Evolutionary conservation across 2,888 invertebrate species (phyloP), one percentile per base, ranked within the genome.

Genomic region (Drosophila yooni): DNA sequence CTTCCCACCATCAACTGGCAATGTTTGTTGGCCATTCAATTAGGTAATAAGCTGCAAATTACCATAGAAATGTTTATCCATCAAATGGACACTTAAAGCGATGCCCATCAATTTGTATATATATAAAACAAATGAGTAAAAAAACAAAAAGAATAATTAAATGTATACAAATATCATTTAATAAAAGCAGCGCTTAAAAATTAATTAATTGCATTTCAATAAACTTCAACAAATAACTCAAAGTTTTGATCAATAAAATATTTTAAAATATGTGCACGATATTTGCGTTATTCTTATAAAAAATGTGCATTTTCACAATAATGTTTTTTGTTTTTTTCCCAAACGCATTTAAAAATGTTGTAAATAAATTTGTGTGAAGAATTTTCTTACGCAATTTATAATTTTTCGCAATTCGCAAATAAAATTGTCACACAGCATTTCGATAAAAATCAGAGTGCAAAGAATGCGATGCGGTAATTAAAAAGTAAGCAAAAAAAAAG

Each of bases 401-500:
- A n/a, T n/a, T n/a, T n/a, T n/a, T n/a, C n/a, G n/a, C n/a, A n/a
- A n/a, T n/a, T n/a, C n/a, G n/a, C n/a, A n/a, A n/a, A n/a, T n/a
- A n/a, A n/a, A n/a, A n/a, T n/a, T n/a, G n/a, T n/a, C n/a, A n/a
- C n/a, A n/a, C n/a, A n/a, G n/a, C n/a, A n/a, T n/a, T n/a, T n/a
- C n/a, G n/a, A n/a, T 72, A 74, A 68, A 70, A 69, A 76, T 63
- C n/a, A 51, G 33, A 59, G 34, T 48, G 25, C 43, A 64, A 48
- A 31, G 33, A 68, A 78, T 64, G 70, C 60, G 65, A 66, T 75
- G 74, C 71, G 81, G 70, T 81, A 84, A 84, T 89, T 84, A 89
- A 84, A 84, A 84, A 87, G 84, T 84, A 86, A 48, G 70, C 61
- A 51, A 31, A 3, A 29, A 51, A 51, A 21, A 13, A n/a, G n/a